These are phyloP conservation scores for Scaptodrosophila latifasciaeformis DNA, from an alignment of 2,888 invertebrate species.

Conservation along the genomic window DNA sequence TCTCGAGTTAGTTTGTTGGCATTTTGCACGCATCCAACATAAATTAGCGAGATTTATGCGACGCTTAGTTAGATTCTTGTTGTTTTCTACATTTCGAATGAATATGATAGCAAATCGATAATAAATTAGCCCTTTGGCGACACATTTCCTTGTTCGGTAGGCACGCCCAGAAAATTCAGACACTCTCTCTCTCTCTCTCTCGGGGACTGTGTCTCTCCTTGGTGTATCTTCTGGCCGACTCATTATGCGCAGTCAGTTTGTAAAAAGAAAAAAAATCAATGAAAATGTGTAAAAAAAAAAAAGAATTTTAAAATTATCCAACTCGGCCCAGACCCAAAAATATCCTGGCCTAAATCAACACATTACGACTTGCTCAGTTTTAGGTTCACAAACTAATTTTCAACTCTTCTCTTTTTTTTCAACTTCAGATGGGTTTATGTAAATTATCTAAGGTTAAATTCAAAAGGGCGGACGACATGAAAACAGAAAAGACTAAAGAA, in stretches of 20 bases:
- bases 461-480: conserved; percentile 19
- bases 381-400: neutral
- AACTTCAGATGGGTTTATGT: no score
- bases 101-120: conserved; percentile 58
- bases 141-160: conserved; percentile 53
- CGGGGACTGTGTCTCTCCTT: conserved; percentile 1
- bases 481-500: no score
- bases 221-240: conserved; percentile 38
- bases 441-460: neutral
- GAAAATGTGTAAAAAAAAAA: conserved; percentile 4
- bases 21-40: conserved; percentile 63
- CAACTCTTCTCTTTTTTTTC: no score
- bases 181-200: neutral
- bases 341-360: conserved; percentile 1
- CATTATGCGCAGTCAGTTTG: conserved; percentile 61
- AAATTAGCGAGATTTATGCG: conserved; percentile 61
- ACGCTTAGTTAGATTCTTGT: conserved; percentile 51
- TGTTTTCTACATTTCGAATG: conserved; percentile 18
- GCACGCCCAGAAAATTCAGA: conserved; percentile 49
- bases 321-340: neutral
- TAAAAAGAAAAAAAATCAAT: conserved; percentile 51
- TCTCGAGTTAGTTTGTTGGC: conserved; percentile 59
- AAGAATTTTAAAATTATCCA: conserved; percentile 30
- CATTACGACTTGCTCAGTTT: no score
- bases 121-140: conserved; percentile 63